Percentiles rank a stretch among this genome's conserved stretches.
These are phyloP conservation scores for Atractosteus spatula DNA, from an alignment of 2,113 vertebrate species.

Conservation along the genomic window DNA sequence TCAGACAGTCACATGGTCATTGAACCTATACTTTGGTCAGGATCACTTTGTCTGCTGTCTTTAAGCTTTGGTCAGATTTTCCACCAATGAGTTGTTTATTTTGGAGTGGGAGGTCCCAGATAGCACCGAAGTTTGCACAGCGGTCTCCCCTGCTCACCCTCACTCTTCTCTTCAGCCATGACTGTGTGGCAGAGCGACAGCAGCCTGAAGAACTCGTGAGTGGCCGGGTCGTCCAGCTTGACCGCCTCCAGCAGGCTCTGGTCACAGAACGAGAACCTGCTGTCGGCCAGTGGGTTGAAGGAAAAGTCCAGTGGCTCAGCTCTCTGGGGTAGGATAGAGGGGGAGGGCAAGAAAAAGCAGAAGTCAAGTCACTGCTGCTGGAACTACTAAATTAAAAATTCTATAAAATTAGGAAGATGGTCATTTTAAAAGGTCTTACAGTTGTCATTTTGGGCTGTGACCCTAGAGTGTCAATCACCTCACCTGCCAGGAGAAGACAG, in stretches of 20 bases:
- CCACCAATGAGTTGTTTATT: no score
- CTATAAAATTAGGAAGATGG: background rate
- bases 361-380: background rate
- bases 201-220: slow-evolving; percentile 87
- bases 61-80: no score
- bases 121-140: no score
- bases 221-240: slow-evolving; percentile 69
- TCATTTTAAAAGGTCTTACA: slow-evolving; percentile 49
- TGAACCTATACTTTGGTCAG: no score
- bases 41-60: no score
- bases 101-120: no score
- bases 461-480: slow-evolving; percentile 68
- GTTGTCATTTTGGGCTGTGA: slow-evolving; percentile 67
- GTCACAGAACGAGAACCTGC: slow-evolving; percentile 82
- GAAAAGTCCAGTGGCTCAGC: slow-evolving; percentile 79
- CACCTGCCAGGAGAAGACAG: slow-evolving; percentile 60
- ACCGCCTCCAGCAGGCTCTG: slow-evolving; percentile 78
- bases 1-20: no score
- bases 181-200: slow-evolving; percentile 90
- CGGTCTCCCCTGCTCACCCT: slow-evolving; percentile 59
- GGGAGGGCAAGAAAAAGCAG: background rate
- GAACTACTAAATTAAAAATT: background rate
- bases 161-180: slow-evolving; percentile 86
- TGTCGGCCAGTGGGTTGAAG: slow-evolving; percentile 82
- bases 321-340: slow-evolving; percentile 41